Conservation (phyloP, 2,113 vertebrate species). For the Asarcornis scutulata region DNA sequence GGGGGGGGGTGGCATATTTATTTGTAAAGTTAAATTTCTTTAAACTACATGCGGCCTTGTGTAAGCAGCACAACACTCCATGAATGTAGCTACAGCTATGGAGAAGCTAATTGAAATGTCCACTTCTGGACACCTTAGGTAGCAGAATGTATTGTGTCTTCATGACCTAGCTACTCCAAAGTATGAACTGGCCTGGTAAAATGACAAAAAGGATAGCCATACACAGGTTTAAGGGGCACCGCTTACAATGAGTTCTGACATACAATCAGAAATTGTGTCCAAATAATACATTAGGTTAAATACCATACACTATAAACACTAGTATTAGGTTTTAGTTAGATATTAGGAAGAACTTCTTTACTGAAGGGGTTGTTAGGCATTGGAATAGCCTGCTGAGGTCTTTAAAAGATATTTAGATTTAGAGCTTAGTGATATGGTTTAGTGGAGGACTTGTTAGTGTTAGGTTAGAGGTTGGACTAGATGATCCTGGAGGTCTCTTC, state of each 20-base stretch:
- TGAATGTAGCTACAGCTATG: background rate
- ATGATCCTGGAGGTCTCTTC: no score
- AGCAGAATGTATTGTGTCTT: background rate
- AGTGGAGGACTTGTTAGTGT: no score
- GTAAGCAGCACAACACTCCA: background rate
- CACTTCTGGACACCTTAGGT: background rate
- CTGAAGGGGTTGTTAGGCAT: no score
- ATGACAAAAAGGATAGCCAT: background rate
- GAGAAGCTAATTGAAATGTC: background rate
- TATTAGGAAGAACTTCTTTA: no score
- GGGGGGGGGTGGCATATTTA: background rate
- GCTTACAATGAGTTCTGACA: background rate
- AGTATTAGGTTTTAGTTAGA: no score
- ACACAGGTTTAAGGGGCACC: background rate
- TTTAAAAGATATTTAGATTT: no score
- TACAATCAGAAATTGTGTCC: no score
- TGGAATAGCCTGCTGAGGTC: no score
- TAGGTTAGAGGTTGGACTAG: no score
- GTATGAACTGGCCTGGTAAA: background rate
- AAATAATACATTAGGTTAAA: no score
- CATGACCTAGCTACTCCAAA: background rate
- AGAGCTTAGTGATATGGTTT: no score
- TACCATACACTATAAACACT: no score
- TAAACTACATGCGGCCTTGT: background rate
- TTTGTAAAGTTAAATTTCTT: background rate